Evolutionary conservation across 2,113 vertebrate species (phyloP).

Genomic region (Phyllostomus discolor): DNA sequence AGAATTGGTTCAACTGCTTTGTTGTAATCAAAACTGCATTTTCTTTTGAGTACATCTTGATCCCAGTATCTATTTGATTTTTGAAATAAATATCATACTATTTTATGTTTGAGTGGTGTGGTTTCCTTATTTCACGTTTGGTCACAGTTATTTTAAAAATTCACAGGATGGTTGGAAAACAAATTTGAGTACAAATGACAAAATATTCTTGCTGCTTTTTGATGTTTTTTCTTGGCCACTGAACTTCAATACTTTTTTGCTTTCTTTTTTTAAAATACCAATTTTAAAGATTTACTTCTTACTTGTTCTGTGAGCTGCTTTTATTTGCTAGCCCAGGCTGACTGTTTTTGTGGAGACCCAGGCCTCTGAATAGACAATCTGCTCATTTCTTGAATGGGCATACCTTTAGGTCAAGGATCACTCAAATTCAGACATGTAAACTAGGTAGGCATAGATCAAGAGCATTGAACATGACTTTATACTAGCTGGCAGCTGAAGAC

Average conservation of each 20-base stretch:
- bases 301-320: background rate
- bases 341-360: background rate
- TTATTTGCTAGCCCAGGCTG: background rate
- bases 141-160: background rate
- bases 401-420: background rate
- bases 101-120: background rate
- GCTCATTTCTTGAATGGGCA: background rate
- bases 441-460: background rate
- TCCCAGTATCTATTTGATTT: background rate
- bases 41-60: background rate
- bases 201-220: background rate
- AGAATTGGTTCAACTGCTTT: background rate
- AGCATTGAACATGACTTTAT: background rate
- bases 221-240: background rate
- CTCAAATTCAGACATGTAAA: background rate
- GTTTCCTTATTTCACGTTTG: slow-evolving; percentile 6
- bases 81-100: background rate
- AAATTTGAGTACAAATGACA: background rate
- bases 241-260: background rate
- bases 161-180: background rate
- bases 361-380: background rate
- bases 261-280: background rate
- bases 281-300: background rate
- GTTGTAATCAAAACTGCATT: background rate
- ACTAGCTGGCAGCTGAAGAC: background rate